These are phyloP conservation scores for Zaprionus kolodkinae DNA, from an alignment of 1,140 invertebrate genomes.

Conservation along the genomic window DNA sequence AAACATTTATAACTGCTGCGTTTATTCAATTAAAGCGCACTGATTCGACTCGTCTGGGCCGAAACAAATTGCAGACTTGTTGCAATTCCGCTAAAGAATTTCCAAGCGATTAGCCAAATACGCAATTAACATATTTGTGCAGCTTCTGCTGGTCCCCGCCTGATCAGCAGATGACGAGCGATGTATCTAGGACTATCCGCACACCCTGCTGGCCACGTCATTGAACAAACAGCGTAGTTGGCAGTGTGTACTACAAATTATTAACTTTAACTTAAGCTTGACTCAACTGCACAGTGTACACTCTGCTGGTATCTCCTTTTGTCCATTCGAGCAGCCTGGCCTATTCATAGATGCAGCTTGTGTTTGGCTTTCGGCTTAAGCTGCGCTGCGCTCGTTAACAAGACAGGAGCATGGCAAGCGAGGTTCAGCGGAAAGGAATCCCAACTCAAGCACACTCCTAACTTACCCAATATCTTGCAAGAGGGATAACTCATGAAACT, in stretches of 20 bases:
- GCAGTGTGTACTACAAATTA: not conserved
- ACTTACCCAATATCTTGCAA: not conserved
- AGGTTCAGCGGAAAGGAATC: not conserved
- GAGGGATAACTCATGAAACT: not conserved
- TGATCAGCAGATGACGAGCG: slow-evolving; percentile 11
- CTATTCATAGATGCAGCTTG: slow-evolving; percentile 13
- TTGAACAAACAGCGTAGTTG: not conserved
- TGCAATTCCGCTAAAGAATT: slow-evolving; percentile 53
- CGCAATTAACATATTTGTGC: slow-evolving; percentile 14
- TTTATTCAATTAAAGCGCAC: slow-evolving; percentile 75
- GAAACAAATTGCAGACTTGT: slow-evolving; percentile 57
- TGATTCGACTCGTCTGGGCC: slow-evolving; percentile 39
- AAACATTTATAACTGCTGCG: slow-evolving; percentile 74
- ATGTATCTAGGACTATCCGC: not conserved
- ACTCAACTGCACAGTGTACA: not conserved
- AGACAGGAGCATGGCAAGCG: slow-evolving; percentile 1
- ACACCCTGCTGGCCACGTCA: not conserved
- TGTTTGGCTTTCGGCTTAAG: slow-evolving; percentile 11
- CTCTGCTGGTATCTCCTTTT: not conserved
- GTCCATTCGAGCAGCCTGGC: not conserved
- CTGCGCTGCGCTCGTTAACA: not conserved
- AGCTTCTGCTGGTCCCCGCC: not conserved
- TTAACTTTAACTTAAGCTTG: not conserved
- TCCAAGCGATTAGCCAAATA: slow-evolving; percentile 48
- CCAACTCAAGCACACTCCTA: not conserved